These are phyloP conservation scores for Gadopsis marmoratus DNA, from an alignment of 2,797 vertebrate genomes.

Conservation along the genomic window DNA sequence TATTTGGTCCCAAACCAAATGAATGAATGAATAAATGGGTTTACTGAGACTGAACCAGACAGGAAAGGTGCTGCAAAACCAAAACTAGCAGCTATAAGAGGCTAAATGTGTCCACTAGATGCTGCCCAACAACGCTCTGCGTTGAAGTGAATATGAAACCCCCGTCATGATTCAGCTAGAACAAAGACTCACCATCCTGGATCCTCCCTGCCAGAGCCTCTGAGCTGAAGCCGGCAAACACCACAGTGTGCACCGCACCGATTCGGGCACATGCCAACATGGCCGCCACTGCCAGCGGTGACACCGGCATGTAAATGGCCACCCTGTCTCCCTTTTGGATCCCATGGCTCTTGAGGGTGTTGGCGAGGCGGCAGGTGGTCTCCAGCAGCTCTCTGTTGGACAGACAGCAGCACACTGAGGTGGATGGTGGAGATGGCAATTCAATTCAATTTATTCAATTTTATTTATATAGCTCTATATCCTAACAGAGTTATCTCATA, in stretches of 20 bases:
- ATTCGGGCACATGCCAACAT: conserved; percentile 95
- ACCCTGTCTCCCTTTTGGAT: conserved; percentile 90
- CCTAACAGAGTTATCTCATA: too few relatives aligned
- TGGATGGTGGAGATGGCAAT: too few relatives aligned
- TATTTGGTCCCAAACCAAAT: too few relatives aligned
- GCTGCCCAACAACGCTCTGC: neutral
- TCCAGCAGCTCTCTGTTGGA: conserved; percentile 90
- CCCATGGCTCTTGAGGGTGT: conserved; percentile 90
- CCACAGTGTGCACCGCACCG: conserved; percentile 90
- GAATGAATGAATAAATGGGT: too few relatives aligned
- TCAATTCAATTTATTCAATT: too few relatives aligned
- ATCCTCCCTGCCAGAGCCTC: conserved; percentile 92
- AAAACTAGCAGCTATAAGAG: neutral
- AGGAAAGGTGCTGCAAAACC: too few relatives aligned
- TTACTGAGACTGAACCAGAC: too few relatives aligned
- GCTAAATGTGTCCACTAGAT: neutral
- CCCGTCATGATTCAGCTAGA: too few relatives aligned
- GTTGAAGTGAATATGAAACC: neutral
- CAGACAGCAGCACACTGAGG: neutral
- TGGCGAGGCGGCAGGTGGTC: conserved; percentile 91
- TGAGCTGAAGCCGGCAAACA: conserved; percentile 94
- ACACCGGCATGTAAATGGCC: conserved; percentile 92
- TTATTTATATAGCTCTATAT: too few relatives aligned
- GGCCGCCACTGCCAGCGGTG: conserved; percentile 89
- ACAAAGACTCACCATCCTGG: conserved; percentile 87